These are phyloP conservation scores for Mesocentrotus franciscanus DNA, from an alignment of 53 echinoderm and acorn worm species.

Conservation along the genomic window DNA sequence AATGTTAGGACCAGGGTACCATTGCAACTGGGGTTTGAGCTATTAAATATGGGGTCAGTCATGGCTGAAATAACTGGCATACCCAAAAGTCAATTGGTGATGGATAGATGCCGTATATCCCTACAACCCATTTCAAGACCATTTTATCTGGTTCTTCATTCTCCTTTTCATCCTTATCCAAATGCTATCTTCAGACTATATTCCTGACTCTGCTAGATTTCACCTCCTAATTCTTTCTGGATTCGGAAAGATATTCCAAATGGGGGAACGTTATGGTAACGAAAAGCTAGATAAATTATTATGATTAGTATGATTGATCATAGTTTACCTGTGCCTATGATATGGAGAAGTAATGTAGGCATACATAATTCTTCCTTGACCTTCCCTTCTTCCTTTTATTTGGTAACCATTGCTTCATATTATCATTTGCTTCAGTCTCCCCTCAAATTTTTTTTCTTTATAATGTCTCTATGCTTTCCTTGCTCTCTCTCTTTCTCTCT, in stretches of 20 bases:
- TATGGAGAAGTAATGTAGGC: background rate
- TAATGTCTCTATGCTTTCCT: background rate
- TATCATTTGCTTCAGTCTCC: background rate
- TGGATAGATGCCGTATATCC: background rate
- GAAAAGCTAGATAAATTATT: background rate
- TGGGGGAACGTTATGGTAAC: background rate
- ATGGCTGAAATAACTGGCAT: constrained; percentile 58
- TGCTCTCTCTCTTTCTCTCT: background rate
- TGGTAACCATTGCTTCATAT: background rate
- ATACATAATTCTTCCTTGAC: background rate
- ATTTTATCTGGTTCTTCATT: background rate
- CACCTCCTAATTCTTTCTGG: background rate
- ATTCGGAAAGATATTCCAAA: background rate
- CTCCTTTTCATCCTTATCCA: background rate
- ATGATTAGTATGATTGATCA: background rate
- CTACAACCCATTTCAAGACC: background rate
- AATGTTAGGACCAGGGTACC: constrained; percentile 11
- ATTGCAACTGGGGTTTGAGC: background rate
- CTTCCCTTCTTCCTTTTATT: background rate
- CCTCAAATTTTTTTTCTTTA: background rate
- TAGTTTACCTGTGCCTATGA: background rate
- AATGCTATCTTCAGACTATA: background rate
- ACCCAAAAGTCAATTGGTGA: constrained; percentile 46
- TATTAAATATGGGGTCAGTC: constrained; percentile 53
- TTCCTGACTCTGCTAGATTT: background rate